Evolutionary conservation across 2,888 invertebrate species (phyloP), one percentile per base, ranked within the genome.

Genomic region (Ormyrus labotus): DNA sequence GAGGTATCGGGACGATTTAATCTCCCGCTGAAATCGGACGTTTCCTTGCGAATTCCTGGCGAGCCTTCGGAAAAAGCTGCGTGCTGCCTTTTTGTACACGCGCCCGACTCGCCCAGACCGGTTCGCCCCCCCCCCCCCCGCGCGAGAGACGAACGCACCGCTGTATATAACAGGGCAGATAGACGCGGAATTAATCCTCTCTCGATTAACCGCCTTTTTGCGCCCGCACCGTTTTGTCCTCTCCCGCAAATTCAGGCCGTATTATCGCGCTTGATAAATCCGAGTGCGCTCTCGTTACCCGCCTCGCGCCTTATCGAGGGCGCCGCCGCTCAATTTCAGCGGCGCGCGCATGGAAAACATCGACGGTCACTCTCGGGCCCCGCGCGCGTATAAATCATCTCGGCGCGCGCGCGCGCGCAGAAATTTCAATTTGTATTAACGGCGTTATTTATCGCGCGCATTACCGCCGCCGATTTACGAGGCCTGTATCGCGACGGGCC

Each of bases 281-380:
- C 58, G 19, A 1, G 2, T 34, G 11, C 11, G 10, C 7, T 60
- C 47, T 55, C 71, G 13, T 81, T 72, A 77, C 76, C 34, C 34
- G 77, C 76, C 76, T 72, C 67, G 80, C 67, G 80, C 72, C 80
- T 77, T 76, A 80, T 76, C 80, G 64, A 71, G 67, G 51, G 55
- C 58, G 50, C 11, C 48, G 19, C 50, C 10, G 48, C 13, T n/a
- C n/a, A 45, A 13, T 13, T 53, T 68, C 53, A 19, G 11, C 19
- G 19, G 19, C 19, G 19, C 19, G 19, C 19, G 19, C 6, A 13
- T n/a, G 60, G 50, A 48, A 55, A 53, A 63, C 13, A 13, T 63
- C 9, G 34, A 7, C 19, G 7, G 8, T 58, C 58, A 58, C 58
- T 69, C 58, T 70, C 45, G n/a, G 6, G 57, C 34, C 57, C 57